Percentiles rank a stretch among this genome's conserved stretches.
phyloP scores from a whole-genome alignment of 2,888 invertebrate genomes.

The Odontomyia ornata region DNA sequence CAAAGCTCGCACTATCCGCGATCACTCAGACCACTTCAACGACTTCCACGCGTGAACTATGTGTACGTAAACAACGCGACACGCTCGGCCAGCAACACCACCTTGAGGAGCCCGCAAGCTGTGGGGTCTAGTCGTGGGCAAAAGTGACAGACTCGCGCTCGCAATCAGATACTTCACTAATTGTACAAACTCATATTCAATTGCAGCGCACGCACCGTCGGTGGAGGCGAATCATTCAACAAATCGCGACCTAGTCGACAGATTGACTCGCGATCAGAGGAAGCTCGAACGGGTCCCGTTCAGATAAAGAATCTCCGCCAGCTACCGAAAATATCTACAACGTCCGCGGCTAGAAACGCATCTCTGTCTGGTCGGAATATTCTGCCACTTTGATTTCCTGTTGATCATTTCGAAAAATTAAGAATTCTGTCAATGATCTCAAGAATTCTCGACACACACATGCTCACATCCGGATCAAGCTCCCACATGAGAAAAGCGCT shows the following conservation, averaged over 20 bases:
- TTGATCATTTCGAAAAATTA: constrained; percentile 30
- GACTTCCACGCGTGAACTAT: constrained; percentile 5
- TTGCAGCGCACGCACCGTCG: not conserved
- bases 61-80: constrained; percentile 15
- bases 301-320: not conserved
- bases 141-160: not conserved
- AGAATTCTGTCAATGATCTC: constrained; percentile 34
- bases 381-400: constrained; percentile 25
- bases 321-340: not conserved
- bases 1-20: constrained; percentile 9
- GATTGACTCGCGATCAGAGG: not conserved
- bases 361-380: constrained; percentile 9
- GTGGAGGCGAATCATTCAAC: not conserved
- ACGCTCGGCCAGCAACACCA: not conserved
- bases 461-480: not conserved
- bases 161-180: not conserved
- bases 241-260: not conserved
- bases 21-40: not conserved
- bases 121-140: not conserved
- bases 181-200: not conserved
- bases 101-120: not conserved
- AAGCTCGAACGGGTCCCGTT: not conserved
- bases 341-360: constrained; percentile 6
- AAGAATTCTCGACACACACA: constrained; percentile 9
- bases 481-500: not conserved